Evolutionary conservation across 37 sponge, comb jelly and placozoan species (phyloP).

Genomic region (Diacarnus erythraeanus): DNA sequence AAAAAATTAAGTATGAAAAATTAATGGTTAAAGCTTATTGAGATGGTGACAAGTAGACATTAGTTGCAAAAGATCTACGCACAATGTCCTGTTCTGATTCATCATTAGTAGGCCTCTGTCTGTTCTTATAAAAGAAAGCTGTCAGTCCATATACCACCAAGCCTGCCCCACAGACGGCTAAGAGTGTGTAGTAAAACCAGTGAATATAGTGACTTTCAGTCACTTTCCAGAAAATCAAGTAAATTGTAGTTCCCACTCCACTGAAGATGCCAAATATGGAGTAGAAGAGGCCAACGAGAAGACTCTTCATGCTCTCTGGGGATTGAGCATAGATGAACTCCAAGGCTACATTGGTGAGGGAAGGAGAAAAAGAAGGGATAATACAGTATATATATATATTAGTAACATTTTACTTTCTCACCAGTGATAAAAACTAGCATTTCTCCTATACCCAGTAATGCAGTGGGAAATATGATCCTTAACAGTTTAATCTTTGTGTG

Average conservation of each 20-base stretch:
- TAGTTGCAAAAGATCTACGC: conserved; percentile 3
- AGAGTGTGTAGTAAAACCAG: neutral
- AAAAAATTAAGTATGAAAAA: no score
- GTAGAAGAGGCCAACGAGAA: conserved; percentile 59
- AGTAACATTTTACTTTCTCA: neutral
- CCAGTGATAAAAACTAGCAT: conserved; percentile 13
- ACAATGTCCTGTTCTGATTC: conserved; percentile 9
- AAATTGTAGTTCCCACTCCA: neutral
- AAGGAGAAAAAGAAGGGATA: conserved; percentile 4
- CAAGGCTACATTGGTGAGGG: conserved; percentile 13
- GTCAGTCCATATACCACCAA: conserved; percentile 29
- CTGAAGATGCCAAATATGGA: conserved; percentile 28
- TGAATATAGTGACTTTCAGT: neutral
- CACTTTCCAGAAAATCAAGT: neutral
- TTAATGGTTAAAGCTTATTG: neutral
- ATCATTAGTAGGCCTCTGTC: conserved; percentile 36
- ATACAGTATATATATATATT: neutral
- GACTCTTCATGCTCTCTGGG: conserved; percentile 61
- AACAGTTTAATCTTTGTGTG: neutral
- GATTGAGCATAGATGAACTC: conserved; percentile 74
- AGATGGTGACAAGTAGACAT: neutral
- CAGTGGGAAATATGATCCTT: conserved; percentile 23
- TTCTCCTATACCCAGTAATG: conserved; percentile 15
- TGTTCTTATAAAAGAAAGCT: conserved; percentile 28
- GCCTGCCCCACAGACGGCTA: conserved; percentile 14